phyloP scores from a whole-genome alignment of 2,113 vertebrate genomes.

The Oncorhynchus masou region DNA sequence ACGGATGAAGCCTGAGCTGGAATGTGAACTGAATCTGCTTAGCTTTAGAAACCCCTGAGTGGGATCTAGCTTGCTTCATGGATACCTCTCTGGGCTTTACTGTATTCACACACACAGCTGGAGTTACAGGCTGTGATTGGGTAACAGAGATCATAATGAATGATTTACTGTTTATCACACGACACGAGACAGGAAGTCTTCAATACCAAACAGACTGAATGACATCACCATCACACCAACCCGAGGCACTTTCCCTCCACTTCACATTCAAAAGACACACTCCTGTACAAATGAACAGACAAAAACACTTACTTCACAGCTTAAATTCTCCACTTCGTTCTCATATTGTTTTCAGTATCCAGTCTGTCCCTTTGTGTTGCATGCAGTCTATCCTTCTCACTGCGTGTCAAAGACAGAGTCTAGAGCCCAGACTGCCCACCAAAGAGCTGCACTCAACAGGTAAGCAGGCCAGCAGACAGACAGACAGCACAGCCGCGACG shows the following conservation, averaged over 20 bases:
- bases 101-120: background rate
- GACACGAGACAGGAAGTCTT: background rate
- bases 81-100: background rate
- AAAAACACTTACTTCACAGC: slow-evolving; percentile 1
- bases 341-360: background rate
- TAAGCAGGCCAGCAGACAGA: background rate
- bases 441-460: slow-evolving; percentile 1
- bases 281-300: background rate
- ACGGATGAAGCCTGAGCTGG: too few relatives aligned
- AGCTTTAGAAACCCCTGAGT: too few relatives aligned
- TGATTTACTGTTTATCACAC: background rate
- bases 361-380: background rate
- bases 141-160: background rate
- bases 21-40: too few relatives aligned
- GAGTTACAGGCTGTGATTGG: background rate
- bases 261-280: background rate
- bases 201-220: background rate
- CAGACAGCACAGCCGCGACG: background rate
- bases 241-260: too few relatives aligned
- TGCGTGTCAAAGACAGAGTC: background rate
- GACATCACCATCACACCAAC: background rate
- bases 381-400: background rate
- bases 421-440: background rate
- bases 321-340: background rate
- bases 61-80: too few relatives aligned